These are phyloP conservation scores for Coregonus clupeaformis DNA, from an alignment of 2,113 vertebrate genomes.

Conservation along the genomic window DNA sequence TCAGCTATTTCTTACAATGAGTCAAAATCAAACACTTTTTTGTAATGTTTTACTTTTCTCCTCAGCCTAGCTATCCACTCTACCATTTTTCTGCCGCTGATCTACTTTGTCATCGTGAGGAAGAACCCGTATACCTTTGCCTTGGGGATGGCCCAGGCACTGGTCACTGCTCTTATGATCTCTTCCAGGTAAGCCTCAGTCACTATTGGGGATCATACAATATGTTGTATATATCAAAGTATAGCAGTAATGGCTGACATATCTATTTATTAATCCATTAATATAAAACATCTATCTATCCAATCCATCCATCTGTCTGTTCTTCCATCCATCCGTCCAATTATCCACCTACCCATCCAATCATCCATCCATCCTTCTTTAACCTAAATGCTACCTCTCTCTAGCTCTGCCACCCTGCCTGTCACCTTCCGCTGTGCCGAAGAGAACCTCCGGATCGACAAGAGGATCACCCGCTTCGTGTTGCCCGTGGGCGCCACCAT, in stretches of 20 bases:
- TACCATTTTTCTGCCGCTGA: conserved; percentile 83
- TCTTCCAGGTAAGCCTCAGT: conserved; percentile 81
- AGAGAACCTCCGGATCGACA: conserved; percentile 91
- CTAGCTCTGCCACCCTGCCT: conserved; percentile 93
- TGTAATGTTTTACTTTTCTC: conserved; percentile 3
- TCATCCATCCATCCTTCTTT: neutral
- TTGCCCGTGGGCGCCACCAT: conserved; percentile 96
- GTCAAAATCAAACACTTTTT: neutral
- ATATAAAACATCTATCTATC: too few species aligned
- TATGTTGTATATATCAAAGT: too few species aligned
- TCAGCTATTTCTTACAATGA: neutral
- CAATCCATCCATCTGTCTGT: too few species aligned
- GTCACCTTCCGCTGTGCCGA: conserved; percentile 97
- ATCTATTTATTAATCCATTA: neutral
- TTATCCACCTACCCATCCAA: neutral
- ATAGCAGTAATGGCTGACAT: neutral
- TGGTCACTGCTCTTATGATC: conserved; percentile 92
- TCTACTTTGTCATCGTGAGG: conserved; percentile 89
- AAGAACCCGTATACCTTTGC: conserved; percentile 93
- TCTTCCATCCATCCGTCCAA: too few species aligned
- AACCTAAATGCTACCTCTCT: neutral
- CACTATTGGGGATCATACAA: neutral
- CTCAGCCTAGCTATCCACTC: conserved; percentile 91
- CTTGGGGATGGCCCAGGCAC: conserved; percentile 93
- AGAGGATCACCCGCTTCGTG: conserved; percentile 94